Evolutionary conservation across 2,797 vertebrate species (phyloP), one percentile per base, ranked within the genome.

Genomic region (Ceyx erithaca): DNA sequence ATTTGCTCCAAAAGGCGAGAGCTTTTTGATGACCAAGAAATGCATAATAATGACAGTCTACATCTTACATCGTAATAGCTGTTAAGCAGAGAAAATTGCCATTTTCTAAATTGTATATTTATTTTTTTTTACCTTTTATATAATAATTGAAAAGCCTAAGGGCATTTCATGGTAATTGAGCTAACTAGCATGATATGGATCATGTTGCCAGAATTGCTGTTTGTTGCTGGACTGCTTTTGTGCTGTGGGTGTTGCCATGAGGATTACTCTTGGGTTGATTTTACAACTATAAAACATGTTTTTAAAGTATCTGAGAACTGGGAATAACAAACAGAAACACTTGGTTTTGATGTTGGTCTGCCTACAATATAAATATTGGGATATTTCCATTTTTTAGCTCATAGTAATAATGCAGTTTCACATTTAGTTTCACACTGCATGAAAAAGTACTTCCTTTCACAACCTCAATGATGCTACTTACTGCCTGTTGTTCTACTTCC

Each of bases 1-100:
- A 90, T 94, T 96, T 84, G 85, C 76, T 90, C 57, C 82, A 80
- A 76, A 92, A 93, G 55, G 81, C 76, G 89, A 75, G 22, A 71
- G 72, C n/a, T 35, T 89, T 75, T 92, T 85, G 33, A 85, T 64
- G 79, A 85, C 79, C 58, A 83, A 87, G 77, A 76, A 90, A 85
- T 25, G 52, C 55, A 68, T 12, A 87, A 86, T 71, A 90, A 93
- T 54, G 70, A 83, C 3, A 20, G 52, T 70, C 45, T 92, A 49
- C 62, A 87, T 58, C 68, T 80, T 79, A 66, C 69, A 76, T 89
- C 61, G 52, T 73, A 81, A 73, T 4, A 70, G 55, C 49, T 57
- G 45, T 23, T 87, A 52, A 67, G 87, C 40, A 82, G 43, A 76
- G 59, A 84, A 85, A 87, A 66, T 6, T 26, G 31, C 76, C 63